Base-by-base conservation (phyloP, 2,888 invertebrate species). In the Belgica antarctica region DNA sequence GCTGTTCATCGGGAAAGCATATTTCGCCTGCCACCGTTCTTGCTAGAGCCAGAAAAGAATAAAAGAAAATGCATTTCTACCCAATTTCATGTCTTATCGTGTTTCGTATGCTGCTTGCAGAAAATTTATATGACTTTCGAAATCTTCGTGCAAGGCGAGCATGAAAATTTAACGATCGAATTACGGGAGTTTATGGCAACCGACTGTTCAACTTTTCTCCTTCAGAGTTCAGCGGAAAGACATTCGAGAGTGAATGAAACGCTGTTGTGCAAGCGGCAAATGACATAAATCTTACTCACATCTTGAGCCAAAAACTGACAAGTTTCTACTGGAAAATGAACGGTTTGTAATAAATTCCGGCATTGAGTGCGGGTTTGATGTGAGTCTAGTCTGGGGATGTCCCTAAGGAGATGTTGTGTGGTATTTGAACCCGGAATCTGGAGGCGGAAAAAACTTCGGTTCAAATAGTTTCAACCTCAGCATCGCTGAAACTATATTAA, bases 101-200 rank as follows among this genome's bases (percentile, higher is more conserved):
- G 8, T 59, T 24, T 59, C 27, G 27, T 22, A 22, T 22, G 5
- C 52, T 22, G 59, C 59, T 27, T 24, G 12, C 59, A n/a, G 24
- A 7, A 12, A 59, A 59, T 27, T 59, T 59, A 27, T 59, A 19
- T 19, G 59, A 24, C 27, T 27, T 15, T 52, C 24, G 12, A 27
- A 59, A 59, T 59, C 19, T 59, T 59, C 59, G 27, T 59, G 59
- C 27, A 59, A 59, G 59, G 27, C 59, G 27, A 59, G 59, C 25
- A 59, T 59, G 59, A 59, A 59, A 59, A 22, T 59, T 59, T 59
- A 59, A 59, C 59, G 59, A 59, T 59, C 59, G 27, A 27, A 59
- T 59, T 59, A 59, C 59, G 59, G 25, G 22, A 59, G 25, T 59
- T 59, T 59, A 59, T 59, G 27, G 25, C 59, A 59, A 59, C 59